A percentile compares a stretch with the other conserved stretches of the same genome.
phyloP scores from a whole-genome alignment of 2,113 vertebrate species.

The Parotia lawesii region DNA sequence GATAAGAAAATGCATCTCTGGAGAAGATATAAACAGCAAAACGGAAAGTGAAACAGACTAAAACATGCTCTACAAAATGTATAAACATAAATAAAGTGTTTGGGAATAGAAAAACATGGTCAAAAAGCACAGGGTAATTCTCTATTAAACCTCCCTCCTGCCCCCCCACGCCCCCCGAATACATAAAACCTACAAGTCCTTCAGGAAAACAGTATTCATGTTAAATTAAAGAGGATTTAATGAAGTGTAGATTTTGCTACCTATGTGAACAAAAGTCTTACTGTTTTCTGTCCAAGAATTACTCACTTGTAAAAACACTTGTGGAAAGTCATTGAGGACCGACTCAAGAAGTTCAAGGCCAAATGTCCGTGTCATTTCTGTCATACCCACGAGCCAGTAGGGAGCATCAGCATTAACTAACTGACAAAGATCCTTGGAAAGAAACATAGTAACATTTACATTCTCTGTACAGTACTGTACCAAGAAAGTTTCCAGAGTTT shows the following conservation, averaged over 20 bases:
- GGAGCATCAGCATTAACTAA: constrained; percentile 97
- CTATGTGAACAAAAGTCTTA: neutral
- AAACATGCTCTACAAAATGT: neutral
- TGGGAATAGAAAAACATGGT: neutral
- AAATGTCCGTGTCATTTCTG: constrained; percentile 97
- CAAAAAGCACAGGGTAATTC: neutral
- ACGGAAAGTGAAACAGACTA: neutral
- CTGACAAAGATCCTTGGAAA: constrained; percentile 91
- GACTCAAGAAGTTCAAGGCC: constrained; percentile 96
- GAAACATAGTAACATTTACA: neutral
- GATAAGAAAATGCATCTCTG: neutral
- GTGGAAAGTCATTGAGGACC: constrained; percentile 95
- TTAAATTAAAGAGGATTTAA: neutral
- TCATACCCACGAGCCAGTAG: constrained; percentile 98
- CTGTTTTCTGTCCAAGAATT: neutral
- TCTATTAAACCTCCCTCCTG: neutral
- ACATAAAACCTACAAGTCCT: neutral
- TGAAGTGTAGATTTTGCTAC: neutral
- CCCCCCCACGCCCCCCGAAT: rapidly evolving
- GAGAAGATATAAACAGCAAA: neutral
- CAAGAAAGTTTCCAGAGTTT: neutral
- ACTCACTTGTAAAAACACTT: constrained; percentile 91
- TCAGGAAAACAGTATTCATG: neutral
- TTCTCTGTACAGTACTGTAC: neutral
- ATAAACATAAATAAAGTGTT: neutral